phyloP scores from a whole-genome alignment of 2,113 vertebrate genomes.

The Triplophysa siluroides region DNA sequence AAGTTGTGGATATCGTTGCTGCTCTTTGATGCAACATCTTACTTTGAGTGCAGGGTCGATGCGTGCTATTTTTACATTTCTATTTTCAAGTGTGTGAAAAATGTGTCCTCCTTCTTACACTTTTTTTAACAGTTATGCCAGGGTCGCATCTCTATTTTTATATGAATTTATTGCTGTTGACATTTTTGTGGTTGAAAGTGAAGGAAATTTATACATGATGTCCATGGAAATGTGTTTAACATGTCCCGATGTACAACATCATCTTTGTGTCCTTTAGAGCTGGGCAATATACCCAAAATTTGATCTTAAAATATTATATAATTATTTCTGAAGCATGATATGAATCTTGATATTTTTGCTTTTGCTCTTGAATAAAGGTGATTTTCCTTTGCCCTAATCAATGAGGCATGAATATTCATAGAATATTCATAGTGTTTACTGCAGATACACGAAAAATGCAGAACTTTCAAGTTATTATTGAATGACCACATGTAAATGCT shows the following conservation, averaged over 20 bases:
- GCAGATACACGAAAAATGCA: too few species aligned
- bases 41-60: conserved; percentile 69
- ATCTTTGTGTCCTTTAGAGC: not conserved
- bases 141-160: conserved; percentile 47
- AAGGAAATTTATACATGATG: conserved; percentile 11
- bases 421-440: too few species aligned
- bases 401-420: too few species aligned
- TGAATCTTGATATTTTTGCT: too few species aligned
- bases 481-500: too few species aligned
- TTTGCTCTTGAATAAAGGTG: too few species aligned
- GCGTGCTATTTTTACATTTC: conserved; percentile 28
- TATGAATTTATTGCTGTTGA: conserved; percentile 29
- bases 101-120: not conserved
- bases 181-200: conserved; percentile 2
- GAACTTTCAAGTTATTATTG: too few species aligned
- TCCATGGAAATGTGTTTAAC: conserved; percentile 1
- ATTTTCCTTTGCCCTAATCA: too few species aligned
- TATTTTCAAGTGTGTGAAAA: conserved; percentile 23
- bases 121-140: conserved; percentile 23
- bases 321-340: too few species aligned
- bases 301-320: too few species aligned
- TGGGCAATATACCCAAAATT: too few species aligned
- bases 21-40: conserved; percentile 75
- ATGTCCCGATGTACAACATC: conserved; percentile 6
- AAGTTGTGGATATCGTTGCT: conserved; percentile 79